Evolutionary conservation across 92 coral and sea anemone genomes (phyloP).

Genomic region (Nematostella vectensis): DNA sequence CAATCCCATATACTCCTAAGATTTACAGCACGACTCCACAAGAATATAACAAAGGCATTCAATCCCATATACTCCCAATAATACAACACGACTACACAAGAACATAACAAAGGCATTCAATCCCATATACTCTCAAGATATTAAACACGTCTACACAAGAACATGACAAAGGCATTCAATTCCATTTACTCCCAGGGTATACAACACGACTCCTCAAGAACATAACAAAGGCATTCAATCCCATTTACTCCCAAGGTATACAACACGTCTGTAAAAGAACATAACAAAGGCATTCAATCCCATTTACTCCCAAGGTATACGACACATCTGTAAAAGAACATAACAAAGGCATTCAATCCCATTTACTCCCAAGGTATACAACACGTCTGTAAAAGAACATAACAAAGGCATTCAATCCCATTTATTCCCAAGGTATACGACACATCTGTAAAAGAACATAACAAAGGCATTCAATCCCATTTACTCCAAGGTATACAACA

Average conservation of each 20-base stretch:
- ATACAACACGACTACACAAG: constrained; percentile 85
- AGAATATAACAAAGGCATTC: not conserved
- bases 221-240: not conserved
- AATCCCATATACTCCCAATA: constrained; percentile 99
- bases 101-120: not conserved
- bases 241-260: not conserved
- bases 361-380: constrained; percentile 97
- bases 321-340: not conserved
- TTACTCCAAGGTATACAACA: constrained; percentile 96
- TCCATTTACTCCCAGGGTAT: constrained; percentile 99
- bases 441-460: not conserved
- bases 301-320: not conserved
- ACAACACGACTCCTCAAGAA: constrained; percentile 75
- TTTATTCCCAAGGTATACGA: not conserved
- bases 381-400: constrained; percentile 59
- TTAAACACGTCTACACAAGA: not conserved
- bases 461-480: constrained; percentile 56
- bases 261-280: not conserved
- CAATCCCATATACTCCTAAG: too few species aligned
- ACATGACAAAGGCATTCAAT: constrained; percentile 9
- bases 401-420: not conserved
- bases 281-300: constrained; percentile 2
- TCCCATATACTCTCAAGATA: too few species aligned
- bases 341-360: constrained; percentile 47
- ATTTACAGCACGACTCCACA: not conserved